A percentile compares a stretch with the other conserved stretches of the same genome.
These are phyloP conservation scores for Catocala sponsa DNA, from an alignment of 2,888 invertebrate genomes.

Conservation along the genomic window DNA sequence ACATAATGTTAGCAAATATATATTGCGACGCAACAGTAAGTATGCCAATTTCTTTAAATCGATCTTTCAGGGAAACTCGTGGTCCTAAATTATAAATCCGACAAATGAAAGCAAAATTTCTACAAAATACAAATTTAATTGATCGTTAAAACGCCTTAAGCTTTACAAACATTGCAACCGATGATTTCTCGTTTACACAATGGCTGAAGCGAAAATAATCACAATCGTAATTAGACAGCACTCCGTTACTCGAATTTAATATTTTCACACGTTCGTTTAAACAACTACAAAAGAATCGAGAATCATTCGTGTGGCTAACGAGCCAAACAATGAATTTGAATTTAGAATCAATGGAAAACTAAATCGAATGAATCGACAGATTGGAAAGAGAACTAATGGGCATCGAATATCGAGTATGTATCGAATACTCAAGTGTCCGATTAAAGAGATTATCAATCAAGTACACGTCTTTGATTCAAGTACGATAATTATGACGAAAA, in stretches of 20 bases:
- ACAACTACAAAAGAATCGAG: constrained; percentile 66
- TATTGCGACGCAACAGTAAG: too few relatives aligned
- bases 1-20: too few relatives aligned
- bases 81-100: too few relatives aligned
- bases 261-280: constrained; percentile 75
- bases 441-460: constrained; percentile 74
- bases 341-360: constrained; percentile 78
- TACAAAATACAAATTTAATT: constrained; percentile 39
- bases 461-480: constrained; percentile 62
- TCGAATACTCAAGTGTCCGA: constrained; percentile 56
- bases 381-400: constrained; percentile 64
- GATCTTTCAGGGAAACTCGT: too few relatives aligned
- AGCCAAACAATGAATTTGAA: constrained; percentile 74
- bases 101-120: constrained; percentile 30
- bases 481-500: constrained; percentile 66
- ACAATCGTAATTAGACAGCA: constrained; percentile 53
- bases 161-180: constrained; percentile 21
- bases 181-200: constrained; percentile 38
- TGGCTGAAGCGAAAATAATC: constrained; percentile 38
- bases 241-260: constrained; percentile 50
- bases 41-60: too few relatives aligned
- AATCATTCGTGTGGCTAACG: constrained; percentile 63
- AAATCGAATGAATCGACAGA: constrained; percentile 81
- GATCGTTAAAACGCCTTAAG: constrained; percentile 22
- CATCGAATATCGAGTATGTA: constrained; percentile 53